Evolutionary conservation across 1,140 invertebrate species (phyloP), one percentile per base, ranked within the genome.

Genomic region (Metopolophium dirhodum): DNA sequence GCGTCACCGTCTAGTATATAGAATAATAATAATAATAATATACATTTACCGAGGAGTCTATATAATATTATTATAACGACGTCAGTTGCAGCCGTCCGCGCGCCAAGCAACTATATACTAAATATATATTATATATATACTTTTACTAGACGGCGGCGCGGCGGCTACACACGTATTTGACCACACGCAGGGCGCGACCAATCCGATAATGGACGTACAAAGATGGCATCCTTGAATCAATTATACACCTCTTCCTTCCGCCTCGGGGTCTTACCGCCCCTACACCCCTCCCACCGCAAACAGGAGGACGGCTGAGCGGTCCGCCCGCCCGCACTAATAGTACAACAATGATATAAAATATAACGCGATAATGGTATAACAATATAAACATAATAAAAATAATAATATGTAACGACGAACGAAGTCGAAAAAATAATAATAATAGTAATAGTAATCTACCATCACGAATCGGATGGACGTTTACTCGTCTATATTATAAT

Each of bases 131-230:
- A n/a, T 26, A 68, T n/a, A 77, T 2, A 68, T n/a, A n/a, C 30
- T 4, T 45, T 30, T 86, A 23, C 9, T 86, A 45, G 45, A 45
- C 85, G 85, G 83, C 83, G 83, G 83, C 37, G 23, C 88, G 37
- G 57, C 23, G 89, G 35, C 88, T 61, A 61, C 54, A 61, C 51
- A 26, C 88, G 57, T 45, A 68, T 85, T 93, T 57, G 91, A 93
- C 91, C 91, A 85, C 91, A 93, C 91, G 91, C 91, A 93, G 91
- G 91, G 91, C 91, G 91, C 82, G 82, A 93, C 91, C 91, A 93
- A 93, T 93, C 82, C 91, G 91, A 93, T 93, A 93, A 93, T 93
- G 91, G 91, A 93, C 91, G 89, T 93, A 93, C 91, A 93, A 93
- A 93, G 91, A 93, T 93, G 91, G 91, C 91, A 93, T 93, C 91